Base-by-base conservation (phyloP, 2,113 vertebrate species). In the Antennarius striatus region DNA sequence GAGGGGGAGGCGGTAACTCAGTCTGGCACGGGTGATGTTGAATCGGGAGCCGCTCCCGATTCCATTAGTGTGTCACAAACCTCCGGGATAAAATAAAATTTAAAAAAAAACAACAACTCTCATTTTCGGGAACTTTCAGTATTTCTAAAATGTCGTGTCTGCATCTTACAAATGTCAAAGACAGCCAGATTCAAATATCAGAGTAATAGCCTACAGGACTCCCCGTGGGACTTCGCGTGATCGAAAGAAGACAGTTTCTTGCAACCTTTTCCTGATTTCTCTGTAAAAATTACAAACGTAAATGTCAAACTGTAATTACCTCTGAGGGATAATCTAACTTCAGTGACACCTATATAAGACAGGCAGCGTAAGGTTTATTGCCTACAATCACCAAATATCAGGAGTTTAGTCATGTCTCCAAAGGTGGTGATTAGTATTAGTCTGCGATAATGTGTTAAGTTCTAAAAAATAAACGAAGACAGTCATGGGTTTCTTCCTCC, bases 91-190 rank as follows among this genome's bases (percentile, higher is more conserved):
- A 1, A 36, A 36, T 5, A 2, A n/a, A n/a, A n/a, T n/a, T n/a
- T n/a, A n/a, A 36, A 36, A 36, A 4, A 36, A 36, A 36, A 36
- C 32, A 36, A 4, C 3, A 36, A 6, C 32, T 7, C 32, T 36
- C 32, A 36, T 36, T 36, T 36, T 36, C 32, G 32, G 32, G 7
- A 36, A 36, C 32, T 36, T 5, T 36, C 32, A 36, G 7, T 2
- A 36, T 36, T 36, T 36, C 32, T 1, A 36, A 4, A 36, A 36
- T 36, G 32, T 7, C 32, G 32, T 7, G 8, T 76, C 15, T 17
- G 32, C 32, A 10, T 76, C 15, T 17, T 48, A 53, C 39, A 87
- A 78, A 87, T 79, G 59, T 54, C 71, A 85, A 71, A 68, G 17
- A 28, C 39, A 62, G 36, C 58, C 56, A 1, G n/a, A 40, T 75